A percentile compares a stretch with the other conserved stretches of the same genome.
phyloP scores from a whole-genome alignment of 2,888 invertebrate species.

The Dromius quadrimaculatus region DNA sequence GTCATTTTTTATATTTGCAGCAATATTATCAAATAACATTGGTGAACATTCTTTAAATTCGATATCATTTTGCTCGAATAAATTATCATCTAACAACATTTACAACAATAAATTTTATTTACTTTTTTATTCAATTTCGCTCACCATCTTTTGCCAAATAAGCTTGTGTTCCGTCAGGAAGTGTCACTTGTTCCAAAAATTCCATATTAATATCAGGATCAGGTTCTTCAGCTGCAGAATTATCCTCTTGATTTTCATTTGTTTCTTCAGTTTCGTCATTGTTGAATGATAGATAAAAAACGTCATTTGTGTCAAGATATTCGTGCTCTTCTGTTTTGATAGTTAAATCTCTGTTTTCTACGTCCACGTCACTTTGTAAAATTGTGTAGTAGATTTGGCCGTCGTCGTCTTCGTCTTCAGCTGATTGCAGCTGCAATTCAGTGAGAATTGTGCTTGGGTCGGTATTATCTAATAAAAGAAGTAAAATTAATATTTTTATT shows the following conservation, averaged over 20 bases:
- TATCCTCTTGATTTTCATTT: constrained; percentile 44
- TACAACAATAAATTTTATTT: constrained; percentile 19
- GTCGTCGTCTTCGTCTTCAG: constrained; percentile 45
- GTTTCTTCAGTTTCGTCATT: constrained; percentile 52
- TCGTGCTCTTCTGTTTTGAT: constrained; percentile 57
- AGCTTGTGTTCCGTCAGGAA: constrained; percentile 52
- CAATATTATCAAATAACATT: constrained; percentile 21
- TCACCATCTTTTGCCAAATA: constrained; percentile 41
- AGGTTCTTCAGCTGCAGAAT: constrained; percentile 18
- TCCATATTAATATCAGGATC: constrained; percentile 35
- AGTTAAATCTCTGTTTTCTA: constrained; percentile 58
- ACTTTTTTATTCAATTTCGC: constrained; percentile 4
- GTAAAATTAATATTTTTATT: constrained; percentile 36
- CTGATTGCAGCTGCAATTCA: constrained; percentile 39
- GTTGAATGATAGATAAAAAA: constrained; percentile 52
- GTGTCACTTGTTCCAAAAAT: constrained; percentile 49
- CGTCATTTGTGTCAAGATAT: constrained; percentile 52
- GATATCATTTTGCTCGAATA: constrained; percentile 21
- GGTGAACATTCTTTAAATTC: constrained; percentile 19
- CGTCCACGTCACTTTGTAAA: constrained; percentile 56
- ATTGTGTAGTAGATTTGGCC: constrained; percentile 58
- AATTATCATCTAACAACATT: constrained; percentile 15
- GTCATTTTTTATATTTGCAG: constrained; percentile 17
- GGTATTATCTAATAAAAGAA: constrained; percentile 35
- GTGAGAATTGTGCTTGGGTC: constrained; percentile 35